Evolutionary conservation across 2,797 vertebrate genomes (phyloP).

Genomic region (Cossypha caffra): DNA sequence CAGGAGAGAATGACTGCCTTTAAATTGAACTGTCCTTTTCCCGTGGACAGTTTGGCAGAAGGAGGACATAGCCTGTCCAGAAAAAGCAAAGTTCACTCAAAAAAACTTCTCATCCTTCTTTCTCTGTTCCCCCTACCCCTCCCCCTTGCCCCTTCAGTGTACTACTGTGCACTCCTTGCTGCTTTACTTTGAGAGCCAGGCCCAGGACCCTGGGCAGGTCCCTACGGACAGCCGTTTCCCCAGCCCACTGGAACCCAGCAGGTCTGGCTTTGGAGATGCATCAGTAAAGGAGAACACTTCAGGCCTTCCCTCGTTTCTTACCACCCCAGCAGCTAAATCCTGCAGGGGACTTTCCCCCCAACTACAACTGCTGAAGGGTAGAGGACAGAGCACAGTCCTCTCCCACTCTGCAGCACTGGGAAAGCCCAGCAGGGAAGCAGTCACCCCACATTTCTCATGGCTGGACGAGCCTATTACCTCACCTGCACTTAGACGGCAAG

Average conservation of each 20-base stretch:
- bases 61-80: background rate
- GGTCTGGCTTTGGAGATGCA: background rate
- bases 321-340: background rate
- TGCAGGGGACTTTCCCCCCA: accelerated
- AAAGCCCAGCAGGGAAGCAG: background rate
- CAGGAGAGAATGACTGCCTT: background rate
- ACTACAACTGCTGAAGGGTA: accelerated
- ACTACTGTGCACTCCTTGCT: accelerated
- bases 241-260: accelerated
- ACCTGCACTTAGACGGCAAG: background rate
- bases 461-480: background rate
- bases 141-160: background rate
- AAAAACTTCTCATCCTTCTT: background rate
- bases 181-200: background rate
- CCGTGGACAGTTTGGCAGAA: background rate
- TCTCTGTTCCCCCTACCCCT: background rate
- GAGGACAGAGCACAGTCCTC: background rate
- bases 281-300: background rate
- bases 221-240: background rate
- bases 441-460: accelerated
- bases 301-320: background rate
- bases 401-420: background rate
- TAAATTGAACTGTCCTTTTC: background rate
- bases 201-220: background rate
- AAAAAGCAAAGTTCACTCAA: background rate